These are phyloP conservation scores for Andrena flavipes DNA, from an alignment of 2,888 invertebrate genomes.

Conservation along the genomic window DNA sequence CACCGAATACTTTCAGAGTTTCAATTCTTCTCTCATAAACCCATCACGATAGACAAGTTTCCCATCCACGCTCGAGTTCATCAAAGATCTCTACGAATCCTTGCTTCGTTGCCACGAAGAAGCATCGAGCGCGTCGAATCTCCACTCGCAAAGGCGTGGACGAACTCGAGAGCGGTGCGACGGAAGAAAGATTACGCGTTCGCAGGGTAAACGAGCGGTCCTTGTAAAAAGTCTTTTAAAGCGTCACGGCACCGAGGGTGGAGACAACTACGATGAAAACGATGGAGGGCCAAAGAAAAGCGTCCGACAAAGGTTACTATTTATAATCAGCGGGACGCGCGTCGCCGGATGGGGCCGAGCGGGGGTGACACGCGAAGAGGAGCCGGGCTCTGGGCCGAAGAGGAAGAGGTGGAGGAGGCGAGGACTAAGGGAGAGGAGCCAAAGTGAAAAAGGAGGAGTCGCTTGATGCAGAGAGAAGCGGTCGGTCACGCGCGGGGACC, in stretches of 20 bases:
- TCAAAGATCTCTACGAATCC: not conserved
- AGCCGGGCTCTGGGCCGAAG: slow-evolving; percentile 8
- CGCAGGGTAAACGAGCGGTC: slow-evolving; percentile 35
- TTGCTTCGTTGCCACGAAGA: not conserved
- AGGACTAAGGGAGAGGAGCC: slow-evolving; percentile 44
- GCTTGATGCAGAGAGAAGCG: slow-evolving; percentile 41
- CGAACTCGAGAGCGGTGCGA: not conserved
- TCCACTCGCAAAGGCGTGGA: not conserved
- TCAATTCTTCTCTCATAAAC: not conserved
- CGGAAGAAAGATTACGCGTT: slow-evolving; percentile 41
- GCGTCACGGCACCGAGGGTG: slow-evolving; percentile 35
- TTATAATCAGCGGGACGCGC: slow-evolving; percentile 79
- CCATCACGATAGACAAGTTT: not conserved
- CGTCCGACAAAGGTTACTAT: slow-evolving; percentile 83
- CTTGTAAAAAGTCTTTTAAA: slow-evolving; percentile 37
- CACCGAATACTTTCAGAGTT: not conserved
- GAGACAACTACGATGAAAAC: slow-evolving; percentile 68
- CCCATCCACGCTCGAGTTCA: not conserved
- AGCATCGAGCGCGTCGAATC: not conserved
- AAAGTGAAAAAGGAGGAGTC: slow-evolving; percentile 54
- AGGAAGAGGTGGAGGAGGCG: slow-evolving; percentile 36
- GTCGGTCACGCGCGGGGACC: slow-evolving; percentile 65
- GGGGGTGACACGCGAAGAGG: slow-evolving; percentile 63
- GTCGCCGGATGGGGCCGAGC: slow-evolving; percentile 66
- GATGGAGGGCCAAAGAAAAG: slow-evolving; percentile 77